A percentile compares a stretch with the other conserved stretches of the same genome.
Evolutionary conservation across 2,888 invertebrate species (phyloP).

Genomic region (Tuta absoluta): DNA sequence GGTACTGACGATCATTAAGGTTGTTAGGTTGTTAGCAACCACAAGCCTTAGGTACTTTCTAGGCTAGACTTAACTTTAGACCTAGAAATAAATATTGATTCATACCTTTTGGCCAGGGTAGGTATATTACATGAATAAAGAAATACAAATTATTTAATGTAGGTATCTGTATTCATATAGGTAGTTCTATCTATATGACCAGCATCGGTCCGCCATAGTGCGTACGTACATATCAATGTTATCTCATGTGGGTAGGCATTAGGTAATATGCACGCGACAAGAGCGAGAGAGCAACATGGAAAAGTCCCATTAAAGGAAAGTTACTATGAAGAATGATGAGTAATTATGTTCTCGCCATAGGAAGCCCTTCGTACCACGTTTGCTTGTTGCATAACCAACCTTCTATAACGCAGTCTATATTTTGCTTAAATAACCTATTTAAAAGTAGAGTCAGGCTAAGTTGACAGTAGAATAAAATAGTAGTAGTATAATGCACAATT

Average conservation of each 20-base stretch:
- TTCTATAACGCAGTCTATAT: not conserved
- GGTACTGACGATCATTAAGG: constrained; percentile 27
- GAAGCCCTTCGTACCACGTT: not conserved
- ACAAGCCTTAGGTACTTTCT: not conserved
- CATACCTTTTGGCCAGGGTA: too few species aligned
- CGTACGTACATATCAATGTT: too few species aligned
- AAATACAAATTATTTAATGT: too few species aligned
- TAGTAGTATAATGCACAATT: too few species aligned
- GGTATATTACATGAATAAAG: too few species aligned
- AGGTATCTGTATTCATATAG: too few species aligned
- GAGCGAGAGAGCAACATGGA: constrained; percentile 25
- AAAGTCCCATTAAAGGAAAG: not conserved
- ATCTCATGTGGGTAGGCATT: not conserved
- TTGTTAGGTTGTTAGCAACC: constrained; percentile 15
- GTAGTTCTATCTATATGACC: too few species aligned
- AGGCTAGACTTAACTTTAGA: not conserved
- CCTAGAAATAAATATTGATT: too few species aligned
- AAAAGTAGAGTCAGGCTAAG: too few species aligned
- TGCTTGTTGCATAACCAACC: not conserved
- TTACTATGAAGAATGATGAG: not conserved
- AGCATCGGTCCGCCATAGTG: too few species aligned
- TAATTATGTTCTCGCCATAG: not conserved
- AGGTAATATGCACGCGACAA: not conserved
- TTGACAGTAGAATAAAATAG: too few species aligned
- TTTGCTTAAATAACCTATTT: too few species aligned